These are phyloP conservation scores for Drosophila phalerata DNA, from an alignment of 2,888 invertebrate species.

Conservation along the genomic window DNA sequence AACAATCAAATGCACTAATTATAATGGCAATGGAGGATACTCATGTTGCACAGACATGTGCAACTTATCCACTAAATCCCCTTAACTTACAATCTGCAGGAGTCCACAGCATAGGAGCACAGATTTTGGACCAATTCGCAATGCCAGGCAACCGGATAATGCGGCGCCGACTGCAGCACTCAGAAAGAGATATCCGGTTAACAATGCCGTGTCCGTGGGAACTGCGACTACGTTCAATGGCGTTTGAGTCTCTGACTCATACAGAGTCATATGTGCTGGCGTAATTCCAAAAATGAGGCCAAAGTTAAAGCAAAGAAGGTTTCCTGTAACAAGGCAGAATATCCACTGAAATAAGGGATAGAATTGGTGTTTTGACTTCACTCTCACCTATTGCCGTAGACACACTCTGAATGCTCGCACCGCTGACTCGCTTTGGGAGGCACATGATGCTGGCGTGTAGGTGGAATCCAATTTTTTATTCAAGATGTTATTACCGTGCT, in stretches of 20 bases:
- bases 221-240: constrained; percentile 74
- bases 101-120: constrained; percentile 78
- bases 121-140: constrained; percentile 78
- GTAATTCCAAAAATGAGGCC: constrained; percentile 83
- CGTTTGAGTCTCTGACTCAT: constrained; percentile 69
- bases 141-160: constrained; percentile 72
- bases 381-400: constrained; percentile 67
- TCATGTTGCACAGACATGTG: not conserved
- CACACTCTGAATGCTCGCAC: constrained; percentile 69
- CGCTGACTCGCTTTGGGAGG: constrained; percentile 69
- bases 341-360: not conserved
- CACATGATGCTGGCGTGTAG: constrained; percentile 65
- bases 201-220: constrained; percentile 68
- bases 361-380: too few species aligned
- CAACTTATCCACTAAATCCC: too few species aligned
- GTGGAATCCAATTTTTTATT: constrained; percentile 3
- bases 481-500: constrained; percentile 16
- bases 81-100: constrained; percentile 78
- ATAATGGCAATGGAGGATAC: not conserved
- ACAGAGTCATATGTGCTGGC: constrained; percentile 75
- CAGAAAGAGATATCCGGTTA: constrained; percentile 77
- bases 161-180: constrained; percentile 78
- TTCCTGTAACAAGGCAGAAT: constrained; percentile 57
- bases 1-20: not conserved
- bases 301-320: constrained; percentile 82